Base-by-base conservation (phyloP, 1,140 invertebrate genomes). In the Macrobrachium rosenbergii region DNA sequence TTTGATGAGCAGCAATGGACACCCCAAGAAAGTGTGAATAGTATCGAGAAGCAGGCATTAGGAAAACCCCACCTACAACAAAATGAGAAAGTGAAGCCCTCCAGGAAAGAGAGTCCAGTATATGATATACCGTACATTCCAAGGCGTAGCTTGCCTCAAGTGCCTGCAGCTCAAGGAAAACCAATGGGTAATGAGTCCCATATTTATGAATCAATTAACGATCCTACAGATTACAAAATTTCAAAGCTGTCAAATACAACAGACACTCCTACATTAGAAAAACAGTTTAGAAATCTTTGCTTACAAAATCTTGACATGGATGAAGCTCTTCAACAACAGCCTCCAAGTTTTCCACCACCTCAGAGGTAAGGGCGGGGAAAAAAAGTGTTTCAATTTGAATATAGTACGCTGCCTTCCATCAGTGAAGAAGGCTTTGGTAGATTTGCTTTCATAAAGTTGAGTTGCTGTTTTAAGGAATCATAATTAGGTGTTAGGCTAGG, bases 311-410 rank as follows among this genome's bases (percentile, higher is more conserved):
- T 83, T 45, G 72, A 83, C 28, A 5, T 83, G 21, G 43, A 60
- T n/a, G 52, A 76, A 60, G 82, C 72, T 43, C 5, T 63, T 3
- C 58, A 75, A 43, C 69, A 83, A 10, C 45, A 23, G 17, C 82
- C 82, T 21, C 82, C 82, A 21, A 76, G 73, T 23, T 83, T 83
- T 60, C 16, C 69, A 76, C 82, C 82, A 3, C 82, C 82, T 45
- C 23, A n/a, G 17, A 73, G 69, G 81, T 82, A 17, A 82, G 69
- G 16, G 16, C n/a, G n/a, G n/a, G n/a, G n/a, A n/a, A 2, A 72
- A 43, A 7, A 21, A 21, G 5, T 8, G 16, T 72, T 72, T 37
- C 7, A 2, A 52, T 5, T 10, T 52, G 7, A 10, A 52, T 52
- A 8, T 12, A 52, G 12, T 8, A 8, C 52, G 6, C 52, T 52